phyloP scores from a whole-genome alignment of 2,113 vertebrate species.

The Myiopsitta monachus region DNA sequence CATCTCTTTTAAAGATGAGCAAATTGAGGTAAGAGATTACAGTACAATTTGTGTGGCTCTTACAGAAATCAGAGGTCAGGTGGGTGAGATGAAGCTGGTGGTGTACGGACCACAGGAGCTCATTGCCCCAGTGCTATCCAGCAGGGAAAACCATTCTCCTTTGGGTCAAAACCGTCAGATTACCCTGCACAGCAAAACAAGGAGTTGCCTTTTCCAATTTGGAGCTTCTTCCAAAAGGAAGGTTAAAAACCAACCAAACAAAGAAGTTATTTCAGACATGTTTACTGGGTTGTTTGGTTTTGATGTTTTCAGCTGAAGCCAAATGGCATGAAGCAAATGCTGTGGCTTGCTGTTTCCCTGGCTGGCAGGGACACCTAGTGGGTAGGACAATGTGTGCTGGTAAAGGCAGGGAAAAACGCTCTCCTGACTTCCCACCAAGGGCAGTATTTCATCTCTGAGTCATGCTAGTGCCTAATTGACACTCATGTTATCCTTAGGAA shows the following conservation, averaged over 20 bases:
- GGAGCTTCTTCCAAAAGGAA: not conserved
- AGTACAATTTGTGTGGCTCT: not conserved
- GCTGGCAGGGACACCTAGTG: slow-evolving; percentile 65
- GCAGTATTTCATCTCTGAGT: not conserved
- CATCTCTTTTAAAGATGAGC: not conserved
- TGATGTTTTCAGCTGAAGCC: not conserved
- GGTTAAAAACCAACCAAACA: not conserved
- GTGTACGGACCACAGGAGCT: not conserved
- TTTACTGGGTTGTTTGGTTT: not conserved
- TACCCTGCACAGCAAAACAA: fast-evolving
- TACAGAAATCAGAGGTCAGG: not conserved
- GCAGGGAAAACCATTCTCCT: not conserved
- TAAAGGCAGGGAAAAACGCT: not conserved
- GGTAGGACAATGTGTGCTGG: not conserved
- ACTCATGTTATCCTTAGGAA: not conserved
- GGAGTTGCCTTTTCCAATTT: not conserved
- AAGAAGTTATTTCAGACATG: not conserved
- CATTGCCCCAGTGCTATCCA: fast-evolving
- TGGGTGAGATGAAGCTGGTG: not conserved
- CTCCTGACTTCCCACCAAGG: not conserved
- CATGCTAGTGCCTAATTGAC: not conserved
- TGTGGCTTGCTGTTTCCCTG: not conserved
- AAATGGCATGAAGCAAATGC: not conserved
- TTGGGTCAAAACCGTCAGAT: not conserved
- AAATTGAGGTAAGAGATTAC: not conserved